Percentiles rank a stretch among this genome's conserved stretches.
These are phyloP conservation scores for Sminthurinus aureus DNA, from an alignment of 2,888 invertebrate species.

Conservation along the genomic window DNA sequence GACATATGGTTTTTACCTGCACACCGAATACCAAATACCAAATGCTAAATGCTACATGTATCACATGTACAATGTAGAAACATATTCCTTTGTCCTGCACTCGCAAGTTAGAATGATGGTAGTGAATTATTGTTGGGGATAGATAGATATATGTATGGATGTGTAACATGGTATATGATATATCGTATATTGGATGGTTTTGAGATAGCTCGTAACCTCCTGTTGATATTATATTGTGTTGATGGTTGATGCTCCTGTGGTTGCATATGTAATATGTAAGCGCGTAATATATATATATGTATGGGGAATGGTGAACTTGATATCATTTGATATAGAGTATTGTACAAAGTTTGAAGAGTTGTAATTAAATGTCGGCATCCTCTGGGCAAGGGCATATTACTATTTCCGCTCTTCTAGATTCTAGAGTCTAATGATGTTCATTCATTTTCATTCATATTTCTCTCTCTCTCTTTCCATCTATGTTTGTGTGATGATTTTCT, in stretches of 20 bases:
- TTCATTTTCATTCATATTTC: slow-evolving; percentile 29
- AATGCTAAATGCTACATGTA: too few relatives aligned
- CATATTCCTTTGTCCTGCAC: not conserved
- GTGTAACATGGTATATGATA: too few relatives aligned
- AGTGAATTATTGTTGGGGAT: not conserved
- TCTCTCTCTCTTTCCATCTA: not conserved
- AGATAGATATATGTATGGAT: not conserved
- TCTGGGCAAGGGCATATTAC: slow-evolving; percentile 32
- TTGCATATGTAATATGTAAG: not conserved
- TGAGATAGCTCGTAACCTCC: not conserved
- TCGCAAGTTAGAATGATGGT: not conserved
- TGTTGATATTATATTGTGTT: not conserved
- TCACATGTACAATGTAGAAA: not conserved
- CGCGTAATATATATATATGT: not conserved
- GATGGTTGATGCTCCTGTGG: not conserved
- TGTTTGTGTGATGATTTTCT: not conserved
- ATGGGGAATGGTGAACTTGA: too few relatives aligned
- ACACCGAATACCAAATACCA: too few relatives aligned
- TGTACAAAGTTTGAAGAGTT: slow-evolving; percentile 19
- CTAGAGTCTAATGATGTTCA: slow-evolving; percentile 12
- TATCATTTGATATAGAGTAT: not conserved
- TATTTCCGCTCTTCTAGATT: slow-evolving; percentile 37
- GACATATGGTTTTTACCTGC: not conserved
- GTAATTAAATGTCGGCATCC: slow-evolving; percentile 35
- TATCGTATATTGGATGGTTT: not conserved